A percentile compares a stretch with the other conserved stretches of the same genome.
These are phyloP conservation scores for Scaptomyza flava DNA, from an alignment of 2,888 invertebrate species.

Conservation along the genomic window DNA sequence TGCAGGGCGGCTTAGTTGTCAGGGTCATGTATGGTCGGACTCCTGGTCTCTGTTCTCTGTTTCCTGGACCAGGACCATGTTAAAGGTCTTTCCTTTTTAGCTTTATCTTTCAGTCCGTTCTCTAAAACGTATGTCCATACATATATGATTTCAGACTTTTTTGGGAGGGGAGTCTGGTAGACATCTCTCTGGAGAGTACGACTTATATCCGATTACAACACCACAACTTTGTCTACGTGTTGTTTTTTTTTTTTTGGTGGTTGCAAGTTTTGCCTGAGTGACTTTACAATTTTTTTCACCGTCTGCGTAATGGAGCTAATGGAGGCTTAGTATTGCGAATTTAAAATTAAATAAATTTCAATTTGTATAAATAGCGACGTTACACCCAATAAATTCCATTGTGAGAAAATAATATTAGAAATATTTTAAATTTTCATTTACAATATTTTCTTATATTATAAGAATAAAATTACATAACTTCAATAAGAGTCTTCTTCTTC, in stretches of 20 bases:
- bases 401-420: not conserved
- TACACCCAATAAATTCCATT: not conserved
- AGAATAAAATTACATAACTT: not conserved
- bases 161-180: constrained; percentile 10
- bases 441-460: not conserved
- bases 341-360: constrained; percentile 50
- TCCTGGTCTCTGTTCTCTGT: constrained; percentile 7
- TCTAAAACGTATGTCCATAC: constrained; percentile 12
- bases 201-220: constrained; percentile 79
- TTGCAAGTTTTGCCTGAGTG: constrained; percentile 30
- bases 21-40: constrained; percentile 16
- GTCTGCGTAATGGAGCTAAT: constrained; percentile 56
- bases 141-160: constrained; percentile 1
- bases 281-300: constrained; percentile 11
- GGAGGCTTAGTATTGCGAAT: constrained; percentile 36
- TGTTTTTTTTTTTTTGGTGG: constrained; percentile 40
- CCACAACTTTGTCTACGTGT: constrained; percentile 52
- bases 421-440: not conserved
- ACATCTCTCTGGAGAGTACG: constrained; percentile 60
- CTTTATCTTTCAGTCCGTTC: constrained; percentile 41
- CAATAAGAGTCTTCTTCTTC: not conserved
- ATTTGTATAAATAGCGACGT: constrained; percentile 32
- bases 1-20: constrained; percentile 58
- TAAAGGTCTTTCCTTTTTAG: constrained; percentile 12
- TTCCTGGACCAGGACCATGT: not conserved